phyloP scores from a whole-genome alignment of 2,888 invertebrate genomes.

The Pherbina coryleti region DNA sequence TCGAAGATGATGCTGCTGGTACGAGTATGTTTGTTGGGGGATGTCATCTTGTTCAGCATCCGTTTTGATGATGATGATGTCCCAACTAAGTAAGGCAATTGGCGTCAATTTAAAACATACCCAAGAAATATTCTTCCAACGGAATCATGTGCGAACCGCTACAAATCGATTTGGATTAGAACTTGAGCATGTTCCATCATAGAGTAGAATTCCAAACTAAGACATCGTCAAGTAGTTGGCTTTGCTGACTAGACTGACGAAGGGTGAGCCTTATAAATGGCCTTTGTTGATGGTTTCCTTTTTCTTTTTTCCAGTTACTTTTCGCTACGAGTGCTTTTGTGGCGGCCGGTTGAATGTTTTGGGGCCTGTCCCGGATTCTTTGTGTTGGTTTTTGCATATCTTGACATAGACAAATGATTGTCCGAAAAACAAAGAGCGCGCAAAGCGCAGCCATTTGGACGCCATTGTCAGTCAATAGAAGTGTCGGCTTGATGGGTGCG shows the following conservation, averaged over 20 bases:
- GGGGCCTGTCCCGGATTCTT: background rate
- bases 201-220: no score
- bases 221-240: no score
- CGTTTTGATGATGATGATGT: background rate
- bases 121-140: background rate
- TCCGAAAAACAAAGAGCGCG: background rate
- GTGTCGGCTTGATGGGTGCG: background rate
- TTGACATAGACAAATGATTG: constrained; percentile 15
- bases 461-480: constrained; percentile 2
- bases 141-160: constrained; percentile 22
- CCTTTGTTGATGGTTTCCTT: background rate
- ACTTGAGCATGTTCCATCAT: no score
- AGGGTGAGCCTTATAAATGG: no score
- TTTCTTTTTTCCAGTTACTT: background rate
- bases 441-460: background rate
- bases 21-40: background rate
- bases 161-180: constrained; percentile 10
- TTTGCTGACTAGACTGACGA: no score
- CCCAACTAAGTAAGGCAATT: constrained; percentile 13
- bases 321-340: background rate
- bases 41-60: constrained; percentile 3
- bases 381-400: constrained; percentile 3
- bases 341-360: background rate
- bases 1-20: background rate
- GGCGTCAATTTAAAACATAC: constrained; percentile 9